A percentile compares a stretch with the other conserved stretches of the same genome.
Conservation (phyloP, 2,888 invertebrate species). For the Hirtodrosophila trivittata region DNA sequence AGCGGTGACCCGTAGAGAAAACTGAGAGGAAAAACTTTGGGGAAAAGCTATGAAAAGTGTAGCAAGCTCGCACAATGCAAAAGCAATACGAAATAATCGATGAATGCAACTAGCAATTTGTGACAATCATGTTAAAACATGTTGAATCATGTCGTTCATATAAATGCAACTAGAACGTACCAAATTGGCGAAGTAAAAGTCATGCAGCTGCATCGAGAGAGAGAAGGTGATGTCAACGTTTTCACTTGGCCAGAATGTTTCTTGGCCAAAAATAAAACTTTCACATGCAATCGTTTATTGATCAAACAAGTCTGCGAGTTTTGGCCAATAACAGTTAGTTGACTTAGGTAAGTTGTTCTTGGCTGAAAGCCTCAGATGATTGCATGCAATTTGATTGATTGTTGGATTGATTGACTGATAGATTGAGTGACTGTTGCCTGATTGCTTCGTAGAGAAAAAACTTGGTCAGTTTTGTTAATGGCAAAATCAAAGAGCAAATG, state of each 20-base stretch:
- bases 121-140: slow-evolving; percentile 67
- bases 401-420: slow-evolving; percentile 23
- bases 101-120: slow-evolving; percentile 62
- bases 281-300: slow-evolving; percentile 67
- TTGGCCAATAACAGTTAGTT: neutral
- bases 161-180: slow-evolving; percentile 49
- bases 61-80: slow-evolving; percentile 63
- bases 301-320: slow-evolving; percentile 55
- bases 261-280: slow-evolving; percentile 53
- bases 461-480: slow-evolving; percentile 62
- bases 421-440: slow-evolving; percentile 40
- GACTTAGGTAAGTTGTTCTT: neutral
- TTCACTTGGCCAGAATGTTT: slow-evolving; percentile 70
- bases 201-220: slow-evolving; percentile 26
- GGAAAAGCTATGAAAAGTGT: slow-evolving; percentile 54
- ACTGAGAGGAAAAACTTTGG: slow-evolving; percentile 26
- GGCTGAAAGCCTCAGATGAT: slow-evolving; percentile 26
- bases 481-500: slow-evolving; percentile 56
- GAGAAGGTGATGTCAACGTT: slow-evolving; percentile 61
- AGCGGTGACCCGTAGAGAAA: slow-evolving; percentile 69
- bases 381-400: slow-evolving; percentile 54
- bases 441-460: slow-evolving; percentile 45
- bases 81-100: slow-evolving; percentile 44
- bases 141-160: slow-evolving; percentile 10
- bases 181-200: slow-evolving; percentile 58